Evolutionary conservation across 2,113 vertebrate species (phyloP).

Genomic region (Engystomops pustulosus): DNA sequence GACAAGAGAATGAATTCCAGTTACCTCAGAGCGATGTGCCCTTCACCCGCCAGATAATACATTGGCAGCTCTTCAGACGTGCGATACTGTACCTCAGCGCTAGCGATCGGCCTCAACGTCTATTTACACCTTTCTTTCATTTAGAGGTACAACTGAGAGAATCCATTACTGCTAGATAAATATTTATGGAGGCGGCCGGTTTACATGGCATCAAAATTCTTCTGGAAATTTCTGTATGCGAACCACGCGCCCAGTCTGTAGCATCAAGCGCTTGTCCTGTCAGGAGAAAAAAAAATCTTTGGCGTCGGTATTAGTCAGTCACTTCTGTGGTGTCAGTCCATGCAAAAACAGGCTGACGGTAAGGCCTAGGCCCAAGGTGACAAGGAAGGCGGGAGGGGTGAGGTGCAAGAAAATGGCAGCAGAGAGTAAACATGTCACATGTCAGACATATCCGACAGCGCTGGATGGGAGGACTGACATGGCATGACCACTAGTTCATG

Average conservation of each 20-base stretch:
- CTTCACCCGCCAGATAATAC: constrained; percentile 43
- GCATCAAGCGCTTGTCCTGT: constrained; percentile 68
- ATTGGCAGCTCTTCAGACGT: constrained; percentile 57
- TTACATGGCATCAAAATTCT: constrained; percentile 47
- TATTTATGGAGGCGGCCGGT: constrained; percentile 64
- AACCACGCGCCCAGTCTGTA: constrained; percentile 64
- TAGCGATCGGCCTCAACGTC: constrained; percentile 62
- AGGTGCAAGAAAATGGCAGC: constrained; percentile 54
- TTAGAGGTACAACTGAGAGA: constrained; percentile 56
- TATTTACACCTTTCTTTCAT: constrained; percentile 58
- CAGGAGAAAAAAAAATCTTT: constrained; percentile 72
- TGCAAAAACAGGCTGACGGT: constrained; percentile 67
- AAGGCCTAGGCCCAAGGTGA: constrained; percentile 62
- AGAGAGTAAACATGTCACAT: not conserved
- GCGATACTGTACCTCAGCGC: constrained; percentile 9
- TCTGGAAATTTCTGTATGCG: constrained; percentile 62
- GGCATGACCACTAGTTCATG: not conserved
- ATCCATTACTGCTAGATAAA: constrained; percentile 67
- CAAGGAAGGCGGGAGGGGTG: constrained; percentile 65
- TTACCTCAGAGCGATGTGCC: constrained; percentile 41
- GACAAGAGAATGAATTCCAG: constrained; percentile 40
- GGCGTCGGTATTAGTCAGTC: constrained; percentile 71
- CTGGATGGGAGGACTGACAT: not conserved
- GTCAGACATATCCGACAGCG: not conserved
- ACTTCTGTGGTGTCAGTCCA: constrained; percentile 70